Evolutionary conservation across 2,113 vertebrate genomes (phyloP), one percentile per base, ranked within the genome.

Genomic region (Pygoscelis antarcticus): DNA sequence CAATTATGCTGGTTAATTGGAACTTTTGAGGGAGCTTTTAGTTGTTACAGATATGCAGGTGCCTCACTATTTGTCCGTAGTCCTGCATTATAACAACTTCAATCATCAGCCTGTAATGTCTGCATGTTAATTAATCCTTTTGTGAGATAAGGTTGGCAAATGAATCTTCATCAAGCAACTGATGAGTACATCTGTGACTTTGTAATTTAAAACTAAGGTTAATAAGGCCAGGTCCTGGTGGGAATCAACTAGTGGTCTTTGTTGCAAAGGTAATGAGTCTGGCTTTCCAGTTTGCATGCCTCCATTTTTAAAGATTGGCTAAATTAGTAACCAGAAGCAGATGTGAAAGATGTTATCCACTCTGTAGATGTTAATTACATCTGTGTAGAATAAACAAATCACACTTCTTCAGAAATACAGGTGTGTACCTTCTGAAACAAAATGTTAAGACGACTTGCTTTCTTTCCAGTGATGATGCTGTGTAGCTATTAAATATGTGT

Each of bases 151-250:
- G 89, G 69, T 44, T 97, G 94, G 92, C 93, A 97, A 96, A 96
- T 89, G 93, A 93, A 91, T 97, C 97, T 96, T 96, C 97, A 94
- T 97, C 96, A 95, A 95, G 96, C 84, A 92, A 91, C 87, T 95
- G 97, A 97, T 94, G 84, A 96, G 90, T 95, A 90, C 96, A 95
- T 94, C 92, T 97, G 95, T 98, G 96, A 92, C 94, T 97, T 97
- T 65, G 93, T 97, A 93, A 97, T 97, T 97, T 97, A 87, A 92
- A 95, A 70, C 82, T 93, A 66, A 96, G 96, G 96, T 92, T 97
- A 97, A 97, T 96, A 96, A 96, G 94, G 95, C 81, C 65, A 66
- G 52, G 79, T 90, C 95, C 94, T 85, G 86, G 36, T 93, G 91
- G 96, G 96, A 95, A 91, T 95, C 85, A 68, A 90, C 94, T 66